A percentile compares a stretch with the other conserved stretches of the same genome.
phyloP scores from a whole-genome alignment of 2,888 invertebrate species.

The Conus canariensis region DNA sequence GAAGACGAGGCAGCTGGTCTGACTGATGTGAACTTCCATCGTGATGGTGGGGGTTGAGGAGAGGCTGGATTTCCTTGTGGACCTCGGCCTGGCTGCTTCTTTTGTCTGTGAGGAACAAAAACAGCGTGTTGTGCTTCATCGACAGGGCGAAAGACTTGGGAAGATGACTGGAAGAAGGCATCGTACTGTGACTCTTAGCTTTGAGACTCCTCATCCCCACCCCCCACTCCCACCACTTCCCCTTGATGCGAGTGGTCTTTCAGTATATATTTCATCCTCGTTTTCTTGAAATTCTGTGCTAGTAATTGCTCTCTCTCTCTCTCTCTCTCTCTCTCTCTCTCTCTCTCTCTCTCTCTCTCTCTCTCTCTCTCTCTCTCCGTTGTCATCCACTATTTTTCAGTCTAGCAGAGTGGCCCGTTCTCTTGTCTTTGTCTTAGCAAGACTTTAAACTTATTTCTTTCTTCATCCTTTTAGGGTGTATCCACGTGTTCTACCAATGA shows the following conservation, averaged over 20 bases:
- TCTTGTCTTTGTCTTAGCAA: no score
- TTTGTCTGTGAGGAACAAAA: neutral
- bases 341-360: neutral
- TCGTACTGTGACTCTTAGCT: no score
- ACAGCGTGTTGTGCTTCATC: neutral
- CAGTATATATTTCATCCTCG: neutral
- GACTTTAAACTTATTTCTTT: no score
- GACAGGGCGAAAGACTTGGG: no score
- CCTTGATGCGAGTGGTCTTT: no score
- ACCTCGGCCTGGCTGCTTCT: neutral
- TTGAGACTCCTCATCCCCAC: no score
- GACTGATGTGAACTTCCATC: constrained; percentile 25
- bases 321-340: neutral
- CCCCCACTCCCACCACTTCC: no score
- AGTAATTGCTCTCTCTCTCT: neutral
- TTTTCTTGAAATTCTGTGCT: neutral
- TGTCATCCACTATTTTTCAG: no score
- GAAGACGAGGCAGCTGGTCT: neutral
- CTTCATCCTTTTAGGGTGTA: no score
- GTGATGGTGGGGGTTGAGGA: neutral
- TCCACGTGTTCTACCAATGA: no score
- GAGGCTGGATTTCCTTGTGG: neutral
- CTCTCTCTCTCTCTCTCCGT: neutral
- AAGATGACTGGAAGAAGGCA: no score
- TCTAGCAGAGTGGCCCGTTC: no score